A percentile compares a stretch with the other conserved stretches of the same genome.
Conservation (phyloP, 2,797 vertebrate genomes). For the Rhabdomys pumilio region DNA sequence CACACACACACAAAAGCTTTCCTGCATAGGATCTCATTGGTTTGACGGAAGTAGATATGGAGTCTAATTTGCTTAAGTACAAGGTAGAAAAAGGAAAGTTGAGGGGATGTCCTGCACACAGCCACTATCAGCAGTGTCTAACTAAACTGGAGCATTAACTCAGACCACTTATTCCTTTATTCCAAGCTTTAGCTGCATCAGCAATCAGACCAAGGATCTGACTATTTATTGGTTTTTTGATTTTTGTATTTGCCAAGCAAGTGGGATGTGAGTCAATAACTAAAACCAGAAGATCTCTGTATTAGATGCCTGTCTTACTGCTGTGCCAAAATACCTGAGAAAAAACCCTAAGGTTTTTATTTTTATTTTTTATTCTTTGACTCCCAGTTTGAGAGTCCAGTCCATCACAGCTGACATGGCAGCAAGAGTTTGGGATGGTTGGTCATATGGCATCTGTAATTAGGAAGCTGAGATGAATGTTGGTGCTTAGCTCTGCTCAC, state of each 20-base stretch:
- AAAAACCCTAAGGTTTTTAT: neutral
- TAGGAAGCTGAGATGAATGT: neutral
- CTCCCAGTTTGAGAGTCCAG: neutral
- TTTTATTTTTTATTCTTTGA: neutral
- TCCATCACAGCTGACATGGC: neutral
- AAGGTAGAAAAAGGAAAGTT: neutral
- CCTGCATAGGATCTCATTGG: neutral
- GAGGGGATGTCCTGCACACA: neutral
- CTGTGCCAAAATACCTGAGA: neutral
- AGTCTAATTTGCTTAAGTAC: neutral
- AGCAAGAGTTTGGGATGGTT: neutral
- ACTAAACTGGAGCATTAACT: neutral
- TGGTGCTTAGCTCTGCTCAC: neutral
- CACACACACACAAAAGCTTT: neutral
- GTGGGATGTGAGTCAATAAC: neutral
- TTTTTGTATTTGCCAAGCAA: constrained; percentile 19
- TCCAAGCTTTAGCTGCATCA: neutral
- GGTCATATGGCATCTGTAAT: neutral
- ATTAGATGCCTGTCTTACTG: neutral
- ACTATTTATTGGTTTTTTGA: neutral
- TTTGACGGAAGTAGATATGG: neutral
- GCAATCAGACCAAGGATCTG: neutral
- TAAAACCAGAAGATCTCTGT: neutral
- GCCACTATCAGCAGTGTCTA: neutral
- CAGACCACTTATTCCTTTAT: neutral